phyloP scores from a whole-genome alignment of 1,140 invertebrate genomes.

The Drosophila ambigua region DNA sequence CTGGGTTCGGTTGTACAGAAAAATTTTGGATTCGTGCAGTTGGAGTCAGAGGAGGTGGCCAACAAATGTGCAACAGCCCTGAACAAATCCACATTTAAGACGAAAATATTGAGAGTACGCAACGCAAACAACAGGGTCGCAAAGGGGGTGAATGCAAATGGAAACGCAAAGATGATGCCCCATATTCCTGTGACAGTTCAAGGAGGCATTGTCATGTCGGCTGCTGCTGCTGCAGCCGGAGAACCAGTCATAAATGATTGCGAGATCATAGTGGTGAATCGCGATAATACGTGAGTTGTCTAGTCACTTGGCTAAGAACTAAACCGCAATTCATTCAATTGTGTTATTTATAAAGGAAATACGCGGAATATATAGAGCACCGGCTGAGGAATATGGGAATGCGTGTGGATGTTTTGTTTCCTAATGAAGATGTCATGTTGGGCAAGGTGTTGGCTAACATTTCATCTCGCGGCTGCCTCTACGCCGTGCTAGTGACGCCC shows the following conservation, averaged over 20 bases:
- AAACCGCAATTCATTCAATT: background rate
- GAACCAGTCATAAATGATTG: conserved; percentile 88
- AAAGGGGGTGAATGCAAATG: conserved; percentile 51
- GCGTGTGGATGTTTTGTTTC: conserved; percentile 93
- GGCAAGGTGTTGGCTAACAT: conserved; percentile 94
- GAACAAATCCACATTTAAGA: conserved; percentile 88
- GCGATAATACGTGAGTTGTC: conserved; percentile 89
- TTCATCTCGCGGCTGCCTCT: conserved; percentile 92
- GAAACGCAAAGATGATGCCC: conserved; percentile 16
- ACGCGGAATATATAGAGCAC: conserved; percentile 94
- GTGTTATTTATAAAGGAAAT: conserved; percentile 86
- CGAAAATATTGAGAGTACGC: conserved; percentile 87
- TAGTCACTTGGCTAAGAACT: background rate
- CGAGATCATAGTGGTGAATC: conserved; percentile 93
- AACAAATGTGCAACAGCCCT: conserved; percentile 89
- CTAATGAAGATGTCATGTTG: conserved; percentile 94
- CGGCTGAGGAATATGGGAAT: conserved; percentile 92
- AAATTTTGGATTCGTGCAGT: conserved; percentile 94
- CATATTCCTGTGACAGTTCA: conserved; percentile 43
- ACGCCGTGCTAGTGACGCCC: conserved; percentile 93
- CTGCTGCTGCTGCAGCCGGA: conserved; percentile 83
- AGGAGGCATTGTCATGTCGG: conserved; percentile 57
- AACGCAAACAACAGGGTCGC: conserved; percentile 84
- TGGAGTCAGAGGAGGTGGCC: conserved; percentile 89
- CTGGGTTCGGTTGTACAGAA: conserved; percentile 89